A percentile compares a stretch with the other conserved stretches of the same genome.
These are phyloP conservation scores for Andrena camellia DNA, from an alignment of 2,888 invertebrate species.

Conservation along the genomic window DNA sequence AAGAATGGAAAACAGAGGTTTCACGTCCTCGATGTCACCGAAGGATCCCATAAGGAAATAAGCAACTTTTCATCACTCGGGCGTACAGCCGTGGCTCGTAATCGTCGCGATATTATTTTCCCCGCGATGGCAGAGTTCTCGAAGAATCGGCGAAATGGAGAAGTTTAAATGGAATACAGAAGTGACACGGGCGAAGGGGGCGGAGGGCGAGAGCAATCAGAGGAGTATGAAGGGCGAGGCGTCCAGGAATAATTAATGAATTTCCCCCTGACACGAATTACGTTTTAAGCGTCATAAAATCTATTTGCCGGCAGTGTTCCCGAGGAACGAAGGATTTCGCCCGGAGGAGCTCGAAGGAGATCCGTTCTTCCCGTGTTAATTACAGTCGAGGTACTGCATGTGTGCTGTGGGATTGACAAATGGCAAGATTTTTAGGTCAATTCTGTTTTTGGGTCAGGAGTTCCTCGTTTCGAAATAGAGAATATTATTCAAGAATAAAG, in stretches of 20 bases:
- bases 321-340: constrained; percentile 25
- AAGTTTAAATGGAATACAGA: constrained; percentile 46
- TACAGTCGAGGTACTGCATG: background rate
- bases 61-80: constrained; percentile 4
- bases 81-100: background rate
- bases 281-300: constrained; percentile 58
- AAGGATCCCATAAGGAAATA: background rate
- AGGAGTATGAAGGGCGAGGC: constrained; percentile 20
- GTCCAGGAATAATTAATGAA: constrained; percentile 63
- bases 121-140: background rate
- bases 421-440: background rate
- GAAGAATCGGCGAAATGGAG: constrained; percentile 2
- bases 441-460: background rate
- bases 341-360: background rate
- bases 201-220: constrained; percentile 40
- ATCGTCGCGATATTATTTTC: constrained; percentile 5
- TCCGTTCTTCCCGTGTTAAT: constrained; percentile 9
- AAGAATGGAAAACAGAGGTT: background rate
- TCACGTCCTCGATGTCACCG: background rate
- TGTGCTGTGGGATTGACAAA: background rate
- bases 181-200: background rate
- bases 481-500: background rate
- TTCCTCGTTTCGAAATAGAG: too few relatives aligned
- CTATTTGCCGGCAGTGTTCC: constrained; percentile 39
- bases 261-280: constrained; percentile 57